Evolutionary conservation across 2,797 vertebrate genomes (phyloP), one percentile per base, ranked within the genome.

Genomic region (Chelon labrosus): DNA sequence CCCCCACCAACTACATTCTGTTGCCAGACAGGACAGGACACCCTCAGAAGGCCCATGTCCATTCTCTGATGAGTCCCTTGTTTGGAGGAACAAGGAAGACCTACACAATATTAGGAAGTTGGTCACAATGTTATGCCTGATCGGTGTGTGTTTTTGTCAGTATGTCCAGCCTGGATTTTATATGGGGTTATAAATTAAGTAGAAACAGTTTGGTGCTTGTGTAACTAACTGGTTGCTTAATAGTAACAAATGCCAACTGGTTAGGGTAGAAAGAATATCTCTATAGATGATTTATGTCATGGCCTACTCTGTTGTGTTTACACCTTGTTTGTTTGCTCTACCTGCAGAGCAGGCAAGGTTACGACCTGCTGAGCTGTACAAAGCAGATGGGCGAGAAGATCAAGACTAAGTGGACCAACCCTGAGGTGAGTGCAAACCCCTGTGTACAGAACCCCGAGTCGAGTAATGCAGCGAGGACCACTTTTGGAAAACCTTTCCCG

Each of bases 321-420:
- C 57, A 58, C 41, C 75, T 63, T 76, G 42, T 85, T 78, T 82
- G 22, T 83, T 11, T 85, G 62, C 62, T 83, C 39, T 71, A 38
- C 65, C 49, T 84, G 38, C 73, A 95, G 94, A 90, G 86, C 85
- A 94, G 92, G 90, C 94, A 96, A 52, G 94, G 94, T 27, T 91
- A 94, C 10, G 95, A 94, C 75, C 92, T 96, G 83, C 95, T 96
- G 83, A 92, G 90, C 9, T 94, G 94, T 42, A 95, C 96, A 76
- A 95, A 95, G 53, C 92, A 95, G 78, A 95, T 97, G 95, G 94
- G 95, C 56, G 95, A 96, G 90, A 96, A 94, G 83, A 93, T 96
- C 84, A 96, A 96, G 92, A 94, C 90, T 86, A 97, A 96, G 88
- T 96, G 96, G 93, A 95, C 93, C 86, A 95, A 96, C 85, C 95